Evolutionary conservation across 2,113 vertebrate species (phyloP), one percentile per base, ranked within the genome.

Genomic region (Drymodes brunneopygia): DNA sequence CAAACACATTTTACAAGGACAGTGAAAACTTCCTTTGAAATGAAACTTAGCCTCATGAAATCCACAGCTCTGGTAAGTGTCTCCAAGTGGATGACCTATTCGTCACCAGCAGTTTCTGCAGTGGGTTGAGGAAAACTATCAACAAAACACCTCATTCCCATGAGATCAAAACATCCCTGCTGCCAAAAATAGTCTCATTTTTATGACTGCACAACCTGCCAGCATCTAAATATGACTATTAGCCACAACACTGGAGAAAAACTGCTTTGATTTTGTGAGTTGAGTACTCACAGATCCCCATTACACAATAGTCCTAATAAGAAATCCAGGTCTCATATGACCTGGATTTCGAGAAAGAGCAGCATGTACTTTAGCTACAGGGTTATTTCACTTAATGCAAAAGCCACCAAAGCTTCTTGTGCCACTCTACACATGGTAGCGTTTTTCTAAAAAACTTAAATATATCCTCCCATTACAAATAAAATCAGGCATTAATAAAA

Each of bases 121-220:
- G 56, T 0, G 35, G n/a, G 22, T 27, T 77, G 72, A 94, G 69
- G 51, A 95, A 93, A 93, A 66, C 75, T 94, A 81, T 93, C 88
- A 96, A 51, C 74, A 81, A 84, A 96, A 94, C 92, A 92, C 88
- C 60, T 88, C 24, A 17, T 90, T 93, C 92, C 81, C 85, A 67
- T 0, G 9, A 94, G 90, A 75, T 94, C 51, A 62, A 54, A 92
- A 65, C 20, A 36, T 72, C 42, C 31, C 47, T 50, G 20, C 40
- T 89, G 87, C 84, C 93, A 91, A 94, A 95, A 85, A 90, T 33
- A 93, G 36, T 61, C 58, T 83, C 31, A 47, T 93, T 95, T 96
- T 96, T 93, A 91, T 81, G 74, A 74, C 64, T 54, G 12, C 53
- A 56, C 73, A 78, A 71, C n/a, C 42, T 95, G 58, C 51, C 85